phyloP scores from a whole-genome alignment of 1,140 invertebrate genomes.

The Zophobas atratus region DNA sequence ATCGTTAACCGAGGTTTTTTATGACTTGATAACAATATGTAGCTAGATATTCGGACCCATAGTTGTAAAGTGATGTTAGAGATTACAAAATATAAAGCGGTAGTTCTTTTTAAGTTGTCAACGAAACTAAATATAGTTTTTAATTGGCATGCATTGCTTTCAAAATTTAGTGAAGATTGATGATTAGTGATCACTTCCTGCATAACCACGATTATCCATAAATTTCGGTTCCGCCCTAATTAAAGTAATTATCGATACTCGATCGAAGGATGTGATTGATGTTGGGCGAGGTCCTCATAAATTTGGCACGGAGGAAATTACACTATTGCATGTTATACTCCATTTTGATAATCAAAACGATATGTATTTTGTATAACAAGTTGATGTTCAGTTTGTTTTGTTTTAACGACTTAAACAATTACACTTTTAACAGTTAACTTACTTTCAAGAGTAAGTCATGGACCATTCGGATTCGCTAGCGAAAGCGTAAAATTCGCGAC shows the following conservation, averaged over 20 bases:
- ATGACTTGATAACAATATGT: no score
- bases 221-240: conserved; percentile 7
- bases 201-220: background rate
- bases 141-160: conserved; percentile 15
- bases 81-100: background rate
- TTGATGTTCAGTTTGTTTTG: no score
- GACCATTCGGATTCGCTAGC: no score
- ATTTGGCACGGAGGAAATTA: conserved; percentile 19
- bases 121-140: conserved; percentile 23
- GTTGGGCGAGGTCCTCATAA: background rate
- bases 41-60: no score
- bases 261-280: conserved; percentile 24
- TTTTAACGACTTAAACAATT: no score
- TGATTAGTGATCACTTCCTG: background rate
- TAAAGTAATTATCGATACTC: conserved; percentile 24
- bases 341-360: background rate
- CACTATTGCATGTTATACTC: conserved; percentile 6
- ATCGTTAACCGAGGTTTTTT: no score
- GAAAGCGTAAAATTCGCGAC: no score
- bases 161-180: conserved; percentile 27
- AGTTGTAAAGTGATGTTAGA: background rate
- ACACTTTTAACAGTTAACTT: no score
- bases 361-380: background rate
- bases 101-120: conserved; percentile 11
- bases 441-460: no score